These are phyloP conservation scores for Sylvicola cinctus DNA, from an alignment of 2,888 invertebrate species.

Conservation along the genomic window DNA sequence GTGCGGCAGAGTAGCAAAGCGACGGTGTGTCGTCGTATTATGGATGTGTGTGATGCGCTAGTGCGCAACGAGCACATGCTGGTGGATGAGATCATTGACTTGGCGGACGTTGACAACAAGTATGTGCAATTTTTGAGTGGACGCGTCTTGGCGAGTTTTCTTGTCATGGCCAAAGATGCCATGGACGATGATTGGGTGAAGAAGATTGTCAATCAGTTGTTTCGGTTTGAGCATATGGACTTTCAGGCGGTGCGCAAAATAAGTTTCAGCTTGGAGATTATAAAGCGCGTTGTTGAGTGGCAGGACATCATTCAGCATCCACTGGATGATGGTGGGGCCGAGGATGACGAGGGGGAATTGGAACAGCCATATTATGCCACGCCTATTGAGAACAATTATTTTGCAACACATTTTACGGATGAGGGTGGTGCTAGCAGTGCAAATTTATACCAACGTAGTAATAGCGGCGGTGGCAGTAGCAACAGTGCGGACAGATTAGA, in stretches of 20 bases:
- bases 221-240: conserved; percentile 36
- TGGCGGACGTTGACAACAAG: conserved; percentile 57
- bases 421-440: conserved; percentile 6
- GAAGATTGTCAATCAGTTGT: conserved; percentile 50
- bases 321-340: conserved; percentile 8
- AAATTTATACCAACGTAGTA: conserved; percentile 2
- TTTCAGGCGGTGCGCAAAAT: conserved; percentile 53
- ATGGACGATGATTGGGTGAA: conserved; percentile 55
- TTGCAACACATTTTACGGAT: conserved; percentile 20
- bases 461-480: conserved; percentile 5
- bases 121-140: conserved; percentile 64
- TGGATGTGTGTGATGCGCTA: conserved; percentile 58
- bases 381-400: conserved; percentile 21
- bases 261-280: conserved; percentile 64
- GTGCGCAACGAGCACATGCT: conserved; percentile 64
- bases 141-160: conserved; percentile 59
- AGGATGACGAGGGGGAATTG: conserved; percentile 4
- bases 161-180: conserved; percentile 65
- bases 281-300: conserved; percentile 75
- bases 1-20: conserved; percentile 67
- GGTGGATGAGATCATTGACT: conserved; percentile 62
- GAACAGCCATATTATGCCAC: conserved; percentile 11
- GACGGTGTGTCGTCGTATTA: conserved; percentile 59
- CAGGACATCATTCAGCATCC: conserved; percentile 67
- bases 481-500: conserved; percentile 1